Evolutionary conservation across 2,888 invertebrate species (phyloP), one percentile per base, ranked within the genome.

Genomic region (Drosophila neotestacea): DNA sequence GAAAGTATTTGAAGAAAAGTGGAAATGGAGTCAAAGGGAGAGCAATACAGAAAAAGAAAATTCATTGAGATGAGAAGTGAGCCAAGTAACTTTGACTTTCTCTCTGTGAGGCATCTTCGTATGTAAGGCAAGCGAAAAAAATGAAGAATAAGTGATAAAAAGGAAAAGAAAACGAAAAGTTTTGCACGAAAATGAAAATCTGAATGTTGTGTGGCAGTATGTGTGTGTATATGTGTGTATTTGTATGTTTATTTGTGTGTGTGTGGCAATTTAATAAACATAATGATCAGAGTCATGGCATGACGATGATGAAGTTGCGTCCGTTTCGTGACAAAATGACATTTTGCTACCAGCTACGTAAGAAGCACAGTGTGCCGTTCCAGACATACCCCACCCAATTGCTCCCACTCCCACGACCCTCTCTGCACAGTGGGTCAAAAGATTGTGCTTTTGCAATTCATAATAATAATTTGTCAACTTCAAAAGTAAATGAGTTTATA

Each of bases 281-380:
- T 81, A 70, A 79, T 87, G 69, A 79, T 85, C 56, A 56, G 48
- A 34, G 51, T 22, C 38, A 10, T 34, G 16, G 34, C 60, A 42
- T 28, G 73, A 60, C 22, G 72, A 66, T 76, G 74, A 76, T 72
- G 84, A 83, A 70, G 78, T 75, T 78, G 73, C 62, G 51, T 56
- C 63, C 55, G 81, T 68, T 88, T 75, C 85, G 89, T 88, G 89
- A 88, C 89, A 84, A 88, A 88, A 84, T 87, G 87, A 79, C 85
- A 88, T 85, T 85, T 81, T 72, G 82, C 85, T 73, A 71, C 73
- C 72, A 70, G 71, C 56, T 32, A 42, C 27, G 16, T 32, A 36
- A 41, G 50, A 51, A 36, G 46, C 68, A 27, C 41, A 46, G 38
- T 16, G 36, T 36, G 36, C 50, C 50, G 58, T 39, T 36, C 46